These are phyloP conservation scores for Protodeltote pygarga DNA, from an alignment of 2,888 invertebrate species.

Conservation along the genomic window DNA sequence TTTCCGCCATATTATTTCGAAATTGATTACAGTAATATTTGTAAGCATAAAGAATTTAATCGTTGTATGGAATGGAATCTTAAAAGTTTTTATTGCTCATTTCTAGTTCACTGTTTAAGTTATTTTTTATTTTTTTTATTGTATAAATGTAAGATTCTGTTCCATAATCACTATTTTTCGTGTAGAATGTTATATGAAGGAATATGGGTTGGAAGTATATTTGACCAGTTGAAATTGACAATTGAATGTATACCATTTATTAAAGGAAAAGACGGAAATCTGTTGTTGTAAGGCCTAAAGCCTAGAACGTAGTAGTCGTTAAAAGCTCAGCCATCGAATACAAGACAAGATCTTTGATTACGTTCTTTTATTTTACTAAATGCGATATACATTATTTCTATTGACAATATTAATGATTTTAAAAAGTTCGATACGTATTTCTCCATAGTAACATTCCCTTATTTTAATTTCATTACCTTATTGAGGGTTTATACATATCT, in stretches of 20 bases:
- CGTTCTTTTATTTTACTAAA: no score
- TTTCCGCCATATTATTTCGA: constrained; percentile 27
- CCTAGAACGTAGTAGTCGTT: no score
- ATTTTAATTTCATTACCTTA: constrained; percentile 32
- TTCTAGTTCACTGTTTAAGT: constrained; percentile 44
- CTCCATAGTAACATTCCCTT: constrained; percentile 12
- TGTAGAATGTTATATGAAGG: constrained; percentile 16
- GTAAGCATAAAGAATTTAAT: constrained; percentile 22
- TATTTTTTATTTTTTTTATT: constrained; percentile 44
- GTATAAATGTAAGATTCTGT: constrained; percentile 53
- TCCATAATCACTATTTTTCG: constrained; percentile 49
- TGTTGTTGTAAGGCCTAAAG: no score
- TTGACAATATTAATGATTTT: constrained; percentile 6
- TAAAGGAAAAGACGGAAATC: no score
- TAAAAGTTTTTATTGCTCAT: constrained; percentile 45
- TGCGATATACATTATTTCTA: no score
- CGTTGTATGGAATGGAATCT: constrained; percentile 52
- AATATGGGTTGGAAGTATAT: constrained; percentile 24
- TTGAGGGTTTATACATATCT: constrained; percentile 27
- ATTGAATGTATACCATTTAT: not conserved
- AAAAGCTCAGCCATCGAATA: no score
- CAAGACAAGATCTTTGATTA: no score
- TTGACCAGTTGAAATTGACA: constrained; percentile 5
- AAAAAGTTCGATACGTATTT: constrained; percentile 19
- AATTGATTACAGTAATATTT: constrained; percentile 30